These are phyloP conservation scores for Gymnoscopelus braueri DNA, from an alignment of 2,797 vertebrate genomes.

Conservation along the genomic window DNA sequence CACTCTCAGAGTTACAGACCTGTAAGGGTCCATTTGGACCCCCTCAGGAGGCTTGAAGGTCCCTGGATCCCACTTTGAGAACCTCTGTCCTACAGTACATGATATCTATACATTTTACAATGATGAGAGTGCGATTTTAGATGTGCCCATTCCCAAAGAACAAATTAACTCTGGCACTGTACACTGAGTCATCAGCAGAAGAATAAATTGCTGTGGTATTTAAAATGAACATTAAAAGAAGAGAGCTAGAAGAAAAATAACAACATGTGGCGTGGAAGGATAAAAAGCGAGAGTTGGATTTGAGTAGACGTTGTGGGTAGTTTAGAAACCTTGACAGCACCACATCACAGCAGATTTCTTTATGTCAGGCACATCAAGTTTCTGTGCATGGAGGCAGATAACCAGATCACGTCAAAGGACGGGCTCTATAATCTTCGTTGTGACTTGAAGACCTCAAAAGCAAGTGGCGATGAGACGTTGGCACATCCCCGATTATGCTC, in stretches of 20 bases:
- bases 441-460: conserved; percentile 65
- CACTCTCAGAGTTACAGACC: too few species aligned
- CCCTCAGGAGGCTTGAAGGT: too few species aligned
- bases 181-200: neutral
- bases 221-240: neutral
- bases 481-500: conserved; percentile 58
- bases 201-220: neutral
- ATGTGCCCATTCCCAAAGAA: neutral
- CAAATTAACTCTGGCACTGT: too few species aligned
- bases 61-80: too few species aligned
- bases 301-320: neutral
- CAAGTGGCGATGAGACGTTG: conserved; percentile 55
- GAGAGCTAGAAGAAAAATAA: neutral
- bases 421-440: conserved; percentile 54
- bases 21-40: too few species aligned
- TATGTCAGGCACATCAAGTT: conserved; percentile 46
- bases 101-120: too few species aligned
- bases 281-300: neutral
- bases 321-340: conserved; percentile 29
- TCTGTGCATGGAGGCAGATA: conserved; percentile 49
- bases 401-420: conserved; percentile 64
- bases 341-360: conserved; percentile 30
- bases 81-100: too few species aligned
- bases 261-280: too few species aligned
- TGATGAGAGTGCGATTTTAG: neutral